Evolutionary conservation across 1,140 invertebrate genomes (phyloP).

Genomic region (Alviniconcha marisindica): DNA sequence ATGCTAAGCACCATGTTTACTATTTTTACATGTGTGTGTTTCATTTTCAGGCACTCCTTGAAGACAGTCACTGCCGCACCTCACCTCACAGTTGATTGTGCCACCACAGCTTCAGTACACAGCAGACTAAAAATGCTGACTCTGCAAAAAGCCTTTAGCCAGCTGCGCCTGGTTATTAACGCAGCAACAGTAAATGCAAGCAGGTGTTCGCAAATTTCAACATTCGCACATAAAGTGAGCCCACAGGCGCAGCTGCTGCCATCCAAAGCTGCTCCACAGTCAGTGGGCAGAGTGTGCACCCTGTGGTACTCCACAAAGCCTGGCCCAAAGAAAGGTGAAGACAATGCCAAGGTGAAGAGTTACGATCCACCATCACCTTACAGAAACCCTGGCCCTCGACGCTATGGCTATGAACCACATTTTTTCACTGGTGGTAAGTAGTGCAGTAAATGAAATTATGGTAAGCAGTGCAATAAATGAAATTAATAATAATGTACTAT

Average conservation of each 20-base stretch:
- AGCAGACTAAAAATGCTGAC: too few relatives aligned
- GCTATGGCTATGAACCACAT: slow-evolving; percentile 56
- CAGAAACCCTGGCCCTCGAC: slow-evolving; percentile 52
- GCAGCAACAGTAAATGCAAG: neutral
- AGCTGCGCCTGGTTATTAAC: slow-evolving; percentile 17
- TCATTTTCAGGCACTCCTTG: too few relatives aligned
- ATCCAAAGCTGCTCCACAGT: neutral
- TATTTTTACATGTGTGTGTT: too few relatives aligned
- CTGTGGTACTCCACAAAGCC: slow-evolving; percentile 17
- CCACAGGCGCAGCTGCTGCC: neutral
- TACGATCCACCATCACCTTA: slow-evolving; percentile 53
- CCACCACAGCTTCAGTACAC: too few relatives aligned
- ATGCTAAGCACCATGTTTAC: too few relatives aligned
- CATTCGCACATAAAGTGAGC: neutral
- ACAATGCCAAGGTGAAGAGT: neutral
- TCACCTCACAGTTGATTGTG: too few relatives aligned
- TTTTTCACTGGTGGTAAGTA: slow-evolving; percentile 57
- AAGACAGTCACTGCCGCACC: too few relatives aligned
- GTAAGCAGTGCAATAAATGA: too few relatives aligned
- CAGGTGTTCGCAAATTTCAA: neutral
- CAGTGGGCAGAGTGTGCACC: neutral
- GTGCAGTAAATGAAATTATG: too few relatives aligned
- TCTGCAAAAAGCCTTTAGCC: slow-evolving; percentile 9
- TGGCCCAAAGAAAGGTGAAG: neutral
- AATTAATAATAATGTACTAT: too few relatives aligned